These are phyloP conservation scores for Scaptomyza caliginosa DNA, from an alignment of 2,888 invertebrate species.

Conservation along the genomic window DNA sequence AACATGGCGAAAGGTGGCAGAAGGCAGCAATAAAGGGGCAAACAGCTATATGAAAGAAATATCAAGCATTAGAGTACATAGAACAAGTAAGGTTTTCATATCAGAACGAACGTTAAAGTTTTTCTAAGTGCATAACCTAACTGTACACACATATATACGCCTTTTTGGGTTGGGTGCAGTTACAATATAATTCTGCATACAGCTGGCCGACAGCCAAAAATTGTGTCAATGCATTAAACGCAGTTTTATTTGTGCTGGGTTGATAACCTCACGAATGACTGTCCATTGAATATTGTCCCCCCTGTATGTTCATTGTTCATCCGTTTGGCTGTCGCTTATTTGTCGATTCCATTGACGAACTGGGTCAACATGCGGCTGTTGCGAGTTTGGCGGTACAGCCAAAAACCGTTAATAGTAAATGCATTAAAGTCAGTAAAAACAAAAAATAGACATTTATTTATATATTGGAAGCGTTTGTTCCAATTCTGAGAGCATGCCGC, in stretches of 20 bases:
- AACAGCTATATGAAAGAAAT: constrained; percentile 28
- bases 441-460: constrained; percentile 3
- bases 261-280: constrained; percentile 60
- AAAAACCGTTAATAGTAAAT: constrained; percentile 75
- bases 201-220: constrained; percentile 59
- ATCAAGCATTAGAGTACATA: too few species aligned
- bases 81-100: too few species aligned
- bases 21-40: constrained; percentile 18
- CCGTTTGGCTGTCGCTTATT: constrained; percentile 39
- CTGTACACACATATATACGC: constrained; percentile 31
- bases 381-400: constrained; percentile 20
- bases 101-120: neutral
- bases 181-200: constrained; percentile 57
- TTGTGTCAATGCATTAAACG: constrained; percentile 72
- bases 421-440: constrained; percentile 60
- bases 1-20: constrained; percentile 31
- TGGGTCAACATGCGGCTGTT: constrained; percentile 66
- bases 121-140: constrained; percentile 8
- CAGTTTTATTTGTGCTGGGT: constrained; percentile 50
- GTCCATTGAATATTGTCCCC: too few species aligned
- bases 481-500: constrained; percentile 73
- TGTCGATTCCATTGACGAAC: constrained; percentile 74
- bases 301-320: constrained; percentile 8
- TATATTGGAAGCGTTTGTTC: constrained; percentile 59
- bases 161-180: constrained; percentile 42